Evolutionary conservation across 2,888 invertebrate genomes (phyloP).

Genomic region (Cheilosia impressa): DNA sequence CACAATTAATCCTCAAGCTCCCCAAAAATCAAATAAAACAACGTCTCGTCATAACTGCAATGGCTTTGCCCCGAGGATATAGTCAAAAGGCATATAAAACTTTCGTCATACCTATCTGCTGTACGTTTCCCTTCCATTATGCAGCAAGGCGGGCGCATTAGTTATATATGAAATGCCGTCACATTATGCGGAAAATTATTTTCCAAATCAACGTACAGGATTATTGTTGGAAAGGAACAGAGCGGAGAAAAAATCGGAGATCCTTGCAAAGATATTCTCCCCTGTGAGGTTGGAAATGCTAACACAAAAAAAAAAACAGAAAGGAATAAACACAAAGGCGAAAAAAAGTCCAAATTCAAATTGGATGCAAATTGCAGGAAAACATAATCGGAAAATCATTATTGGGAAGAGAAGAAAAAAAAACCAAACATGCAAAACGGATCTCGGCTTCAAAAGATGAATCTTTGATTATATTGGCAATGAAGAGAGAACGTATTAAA

Average conservation of each 20-base stretch:
- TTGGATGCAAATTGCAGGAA: constrained; percentile 73
- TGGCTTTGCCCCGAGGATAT: not conserved
- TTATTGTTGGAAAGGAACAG: constrained; percentile 32
- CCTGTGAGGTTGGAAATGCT: not conserved
- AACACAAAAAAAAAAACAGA: constrained; percentile 20
- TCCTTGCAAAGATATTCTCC: constrained; percentile 14
- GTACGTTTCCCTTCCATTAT: constrained; percentile 33
- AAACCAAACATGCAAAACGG: constrained; percentile 33
- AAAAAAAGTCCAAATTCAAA: constrained; percentile 44
- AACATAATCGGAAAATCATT: constrained; percentile 72
- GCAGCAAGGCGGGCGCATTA: constrained; percentile 54
- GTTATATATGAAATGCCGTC: constrained; percentile 64
- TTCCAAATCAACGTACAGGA: constrained; percentile 68
- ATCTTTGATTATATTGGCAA: constrained; percentile 24
- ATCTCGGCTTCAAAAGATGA: constrained; percentile 43
- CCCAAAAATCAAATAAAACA: constrained; percentile 9
- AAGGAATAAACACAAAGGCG: constrained; percentile 3
- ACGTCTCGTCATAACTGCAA: constrained; percentile 32
- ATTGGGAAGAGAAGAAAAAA: constrained; percentile 45
- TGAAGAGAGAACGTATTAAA: constrained; percentile 1
- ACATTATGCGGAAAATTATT: constrained; percentile 74
- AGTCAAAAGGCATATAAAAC: constrained; percentile 5
- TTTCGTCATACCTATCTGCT: constrained; percentile 6
- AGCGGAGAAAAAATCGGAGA: not conserved
- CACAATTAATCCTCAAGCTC: no score